Percentiles rank a stretch among this genome's conserved stretches.
Conservation (phyloP, 1,140 invertebrate genomes). For the Diachasmimorpha longicaudata region DNA sequence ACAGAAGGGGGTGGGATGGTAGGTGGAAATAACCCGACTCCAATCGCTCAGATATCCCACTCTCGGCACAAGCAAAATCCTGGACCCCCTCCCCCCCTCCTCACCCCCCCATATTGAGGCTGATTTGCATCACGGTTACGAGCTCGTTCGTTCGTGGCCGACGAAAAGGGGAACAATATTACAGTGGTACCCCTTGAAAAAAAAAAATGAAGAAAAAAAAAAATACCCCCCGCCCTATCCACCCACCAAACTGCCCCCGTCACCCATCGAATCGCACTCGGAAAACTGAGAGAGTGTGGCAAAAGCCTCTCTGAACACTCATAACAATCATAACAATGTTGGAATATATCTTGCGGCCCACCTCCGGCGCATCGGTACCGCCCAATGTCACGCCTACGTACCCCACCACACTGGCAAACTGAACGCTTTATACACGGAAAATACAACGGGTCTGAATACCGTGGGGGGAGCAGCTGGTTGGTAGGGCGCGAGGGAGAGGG, state of each 20-base stretch:
- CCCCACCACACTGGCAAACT: conserved; percentile 46
- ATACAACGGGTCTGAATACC: conserved; percentile 19
- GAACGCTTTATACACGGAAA: conserved; percentile 4
- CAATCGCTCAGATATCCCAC: conserved; percentile 2
- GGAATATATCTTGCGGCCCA: conserved; percentile 52
- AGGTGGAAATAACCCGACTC: not conserved
- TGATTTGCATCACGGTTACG: conserved; percentile 48
- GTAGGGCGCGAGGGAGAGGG: conserved; percentile 16
- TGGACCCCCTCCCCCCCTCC: conserved; percentile 44
- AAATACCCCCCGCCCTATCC: not conserved
- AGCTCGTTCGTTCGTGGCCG: conserved; percentile 45
- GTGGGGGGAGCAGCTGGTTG: conserved; percentile 35
- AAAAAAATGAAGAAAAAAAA: not conserved
- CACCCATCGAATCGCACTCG: conserved; percentile 2
- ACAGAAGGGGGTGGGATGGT: not conserved
- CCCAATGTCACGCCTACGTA: conserved; percentile 41
- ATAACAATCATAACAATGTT: conserved; percentile 61
- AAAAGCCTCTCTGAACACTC: conserved; percentile 55
- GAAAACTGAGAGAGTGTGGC: not conserved
- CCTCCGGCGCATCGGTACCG: conserved; percentile 59
- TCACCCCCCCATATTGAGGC: no score
- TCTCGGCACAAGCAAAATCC: not conserved
- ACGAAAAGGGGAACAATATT: not conserved
- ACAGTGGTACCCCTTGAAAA: not conserved
- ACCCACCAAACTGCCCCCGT: not conserved